phyloP scores from a whole-genome alignment of 1,140 invertebrate species.

The Leptonema lineaticorne region DNA sequence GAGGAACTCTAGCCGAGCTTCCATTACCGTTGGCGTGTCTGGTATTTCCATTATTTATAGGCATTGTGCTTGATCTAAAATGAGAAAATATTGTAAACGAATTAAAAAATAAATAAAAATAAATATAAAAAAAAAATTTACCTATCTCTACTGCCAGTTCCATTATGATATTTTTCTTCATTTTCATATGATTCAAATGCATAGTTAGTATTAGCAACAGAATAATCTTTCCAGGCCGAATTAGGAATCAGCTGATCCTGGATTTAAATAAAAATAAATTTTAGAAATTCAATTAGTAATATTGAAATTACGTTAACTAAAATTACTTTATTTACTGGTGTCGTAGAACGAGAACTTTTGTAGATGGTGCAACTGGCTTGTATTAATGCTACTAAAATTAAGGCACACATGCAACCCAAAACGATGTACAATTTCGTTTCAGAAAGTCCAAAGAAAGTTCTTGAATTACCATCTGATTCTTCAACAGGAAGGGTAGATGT shows the following conservation, averaged over 20 bases:
- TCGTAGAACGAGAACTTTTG: constrained; percentile 62
- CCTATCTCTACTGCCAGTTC: constrained; percentile 45
- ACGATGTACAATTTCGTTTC: constrained; percentile 80
- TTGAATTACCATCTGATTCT: constrained; percentile 45
- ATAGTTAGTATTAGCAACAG: constrained; percentile 80
- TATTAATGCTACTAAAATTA: constrained; percentile 75
- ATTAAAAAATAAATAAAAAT: background rate
- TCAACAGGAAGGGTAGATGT: constrained; percentile 43
- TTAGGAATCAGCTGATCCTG: constrained; percentile 81
- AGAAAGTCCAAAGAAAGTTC: constrained; percentile 59
- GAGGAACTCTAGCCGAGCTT: constrained; percentile 41
- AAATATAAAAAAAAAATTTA: constrained; percentile 18
- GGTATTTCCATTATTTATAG: constrained; percentile 44
- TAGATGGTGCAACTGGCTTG: constrained; percentile 85
- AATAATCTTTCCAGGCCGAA: constrained; percentile 85
- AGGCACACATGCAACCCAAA: constrained; percentile 74
- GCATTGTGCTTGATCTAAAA: constrained; percentile 36
- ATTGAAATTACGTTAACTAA: background rate
- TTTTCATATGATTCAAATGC: constrained; percentile 81
- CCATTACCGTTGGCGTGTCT: constrained; percentile 43
- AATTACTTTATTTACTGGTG: constrained; percentile 62
- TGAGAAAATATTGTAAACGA: background rate
- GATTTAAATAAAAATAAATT: constrained; percentile 46
- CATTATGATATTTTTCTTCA: constrained; percentile 66
- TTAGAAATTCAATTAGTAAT: background rate